A percentile compares a stretch with the other conserved stretches of the same genome.
phyloP scores from a whole-genome alignment of 2,888 invertebrate genomes.

The Carabus problematicus region DNA sequence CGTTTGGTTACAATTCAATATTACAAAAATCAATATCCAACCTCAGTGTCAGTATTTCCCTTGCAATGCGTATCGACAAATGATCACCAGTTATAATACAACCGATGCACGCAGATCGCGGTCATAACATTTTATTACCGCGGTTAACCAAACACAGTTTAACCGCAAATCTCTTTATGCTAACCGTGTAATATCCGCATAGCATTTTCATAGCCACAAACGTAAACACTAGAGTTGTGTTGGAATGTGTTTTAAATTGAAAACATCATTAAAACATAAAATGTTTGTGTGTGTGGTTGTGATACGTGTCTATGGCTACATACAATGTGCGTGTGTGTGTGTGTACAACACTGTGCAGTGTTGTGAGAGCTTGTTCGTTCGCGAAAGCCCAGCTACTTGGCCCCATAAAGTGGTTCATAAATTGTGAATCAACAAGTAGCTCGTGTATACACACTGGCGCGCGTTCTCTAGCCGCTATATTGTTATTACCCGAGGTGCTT shows the following conservation, averaged over 20 bases:
- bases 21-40: no score
- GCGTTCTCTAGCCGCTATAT: slow-evolving; percentile 57
- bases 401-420: slow-evolving; percentile 56
- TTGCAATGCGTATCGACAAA: no score
- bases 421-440: slow-evolving; percentile 62
- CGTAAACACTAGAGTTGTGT: background rate
- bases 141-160: background rate
- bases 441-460: slow-evolving; percentile 58
- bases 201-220: no score
- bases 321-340: slow-evolving; percentile 7
- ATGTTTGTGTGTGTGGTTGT: slow-evolving; percentile 6
- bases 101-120: no score
- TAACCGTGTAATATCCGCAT: background rate
- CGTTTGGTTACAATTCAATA: no score
- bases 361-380: slow-evolving; percentile 12
- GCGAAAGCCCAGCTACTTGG: slow-evolving; percentile 32
- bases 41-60: no score
- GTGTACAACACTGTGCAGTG: slow-evolving; percentile 16
- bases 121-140: background rate
- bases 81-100: no score
- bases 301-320: slow-evolving; percentile 17
- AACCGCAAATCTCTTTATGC: slow-evolving; percentile 4
- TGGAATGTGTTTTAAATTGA: slow-evolving; percentile 17
- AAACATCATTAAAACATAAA: slow-evolving; percentile 24
- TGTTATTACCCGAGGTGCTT: slow-evolving; percentile 61